Evolutionary conservation across 92 coral and sea anemone genomes (phyloP).

Genomic region (Palythoa grandiflora): DNA sequence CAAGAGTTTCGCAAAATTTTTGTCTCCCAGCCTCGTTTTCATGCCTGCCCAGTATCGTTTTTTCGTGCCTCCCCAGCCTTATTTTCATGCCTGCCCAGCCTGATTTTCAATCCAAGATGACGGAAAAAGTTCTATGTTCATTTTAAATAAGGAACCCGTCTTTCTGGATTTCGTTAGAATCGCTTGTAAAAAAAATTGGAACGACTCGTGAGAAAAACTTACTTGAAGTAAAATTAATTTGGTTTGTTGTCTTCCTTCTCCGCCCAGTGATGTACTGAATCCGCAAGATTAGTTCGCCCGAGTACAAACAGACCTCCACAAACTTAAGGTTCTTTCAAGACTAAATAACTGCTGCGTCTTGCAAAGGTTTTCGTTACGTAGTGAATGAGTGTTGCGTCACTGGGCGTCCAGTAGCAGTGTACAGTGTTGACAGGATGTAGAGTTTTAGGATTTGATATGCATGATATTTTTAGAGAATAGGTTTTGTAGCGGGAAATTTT

Average conservation of each 20-base stretch:
- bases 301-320: not conserved
- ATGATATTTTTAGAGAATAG: not conserved
- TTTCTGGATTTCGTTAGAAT: not conserved
- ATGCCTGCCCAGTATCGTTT: too few species aligned
- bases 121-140: not conserved
- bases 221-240: not conserved
- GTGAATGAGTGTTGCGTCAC: not conserved
- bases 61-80: too few species aligned
- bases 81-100: too few species aligned
- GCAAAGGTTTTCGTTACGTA: not conserved
- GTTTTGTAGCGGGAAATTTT: not conserved
- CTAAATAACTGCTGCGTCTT: not conserved
- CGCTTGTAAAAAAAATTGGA: constrained; percentile 6
- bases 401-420: not conserved
- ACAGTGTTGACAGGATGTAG: not conserved
- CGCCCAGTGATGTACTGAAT: not conserved
- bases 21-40: too few species aligned
- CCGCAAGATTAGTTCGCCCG: not conserved
- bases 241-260: not conserved
- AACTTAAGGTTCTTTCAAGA: not conserved
- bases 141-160: not conserved
- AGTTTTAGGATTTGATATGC: not conserved
- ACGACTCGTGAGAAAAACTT: not conserved
- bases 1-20: too few species aligned
- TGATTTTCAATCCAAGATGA: not conserved